These are phyloP conservation scores for Tenebrosternarchus preto DNA, from an alignment of 2,113 vertebrate genomes.

Conservation along the genomic window DNA sequence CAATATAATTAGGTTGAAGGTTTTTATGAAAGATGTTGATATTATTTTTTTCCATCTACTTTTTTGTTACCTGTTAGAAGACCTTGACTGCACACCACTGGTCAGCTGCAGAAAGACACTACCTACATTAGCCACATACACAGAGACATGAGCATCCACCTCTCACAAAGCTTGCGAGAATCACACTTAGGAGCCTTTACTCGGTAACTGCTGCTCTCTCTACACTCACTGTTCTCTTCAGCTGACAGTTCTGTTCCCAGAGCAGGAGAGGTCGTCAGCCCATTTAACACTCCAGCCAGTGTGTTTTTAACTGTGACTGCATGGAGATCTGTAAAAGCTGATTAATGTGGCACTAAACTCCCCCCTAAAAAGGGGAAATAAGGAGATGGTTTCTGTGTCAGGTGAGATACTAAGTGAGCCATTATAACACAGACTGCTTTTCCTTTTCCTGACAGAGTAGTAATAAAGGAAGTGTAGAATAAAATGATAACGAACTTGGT, in stretches of 20 bases:
- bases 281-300: no score
- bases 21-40: no score
- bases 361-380: background rate
- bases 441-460: background rate
- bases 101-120: background rate
- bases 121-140: conserved; percentile 27
- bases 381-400: background rate
- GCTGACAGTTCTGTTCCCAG: background rate
- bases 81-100: no score
- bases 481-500: no score
- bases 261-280: background rate
- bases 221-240: conserved; percentile 19
- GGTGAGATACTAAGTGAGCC: background rate
- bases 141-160: conserved; percentile 10
- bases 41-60: background rate
- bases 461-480: no score
- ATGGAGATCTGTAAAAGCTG: background rate
- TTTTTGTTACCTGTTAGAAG: conserved; percentile 1
- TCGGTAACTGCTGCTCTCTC: conserved; percentile 6
- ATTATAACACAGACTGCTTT: background rate
- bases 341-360: background rate
- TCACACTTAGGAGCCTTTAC: conserved; percentile 14
- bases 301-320: background rate
- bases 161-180: background rate
- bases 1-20: no score